Evolutionary conservation across 2,113 vertebrate genomes (phyloP), one percentile per base, ranked within the genome.

Genomic region (Corythornis vintsioides): DNA sequence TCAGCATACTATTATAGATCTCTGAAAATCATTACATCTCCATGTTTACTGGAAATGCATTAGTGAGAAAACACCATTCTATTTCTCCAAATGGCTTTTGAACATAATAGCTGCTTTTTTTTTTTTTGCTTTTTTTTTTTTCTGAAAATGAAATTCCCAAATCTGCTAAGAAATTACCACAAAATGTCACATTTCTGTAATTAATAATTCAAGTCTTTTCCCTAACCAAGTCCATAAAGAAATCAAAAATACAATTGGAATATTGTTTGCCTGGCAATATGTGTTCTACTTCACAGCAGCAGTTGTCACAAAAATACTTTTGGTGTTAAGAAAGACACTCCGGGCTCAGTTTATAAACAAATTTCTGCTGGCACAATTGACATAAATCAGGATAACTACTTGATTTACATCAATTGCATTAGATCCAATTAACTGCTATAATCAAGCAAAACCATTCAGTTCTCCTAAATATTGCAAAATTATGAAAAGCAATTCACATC

Each of bases 1-100:
- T 86, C 89, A 95, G 74, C 79, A 74, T 82, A 83, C 80, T 95
- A 93, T 94, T 90, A 85, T 1, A 89, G 40, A 90, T 43, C 38
- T 73, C 80, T 96, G 90, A 96, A 94, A 96, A 96, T 86, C 59
- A 94, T 92, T 94, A 91, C 69, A 83, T 89, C 75, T 91, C 87
- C 77, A 48, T 52, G 78, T 79, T 90, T 92, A 91, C 93, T 95
- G 88, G 86, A 95, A 97, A 78, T 59, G 28, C 83, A 87, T 86
- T 84, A 92, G 71, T 79, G 90, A 95, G 75, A 92, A 59, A 93
- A 90, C 66, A 82, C 66, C 86, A 81, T 86, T 82, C 79, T 38
- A 40, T 72, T 73, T 83, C 83, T 79, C 63, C 42, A 88, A 92
- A 67, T 48, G 19, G 70, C 75, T 94, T 94, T 91, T 88, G 52